phyloP scores from a whole-genome alignment of 2,113 vertebrate genomes.

The Lutjanus erythropterus region DNA sequence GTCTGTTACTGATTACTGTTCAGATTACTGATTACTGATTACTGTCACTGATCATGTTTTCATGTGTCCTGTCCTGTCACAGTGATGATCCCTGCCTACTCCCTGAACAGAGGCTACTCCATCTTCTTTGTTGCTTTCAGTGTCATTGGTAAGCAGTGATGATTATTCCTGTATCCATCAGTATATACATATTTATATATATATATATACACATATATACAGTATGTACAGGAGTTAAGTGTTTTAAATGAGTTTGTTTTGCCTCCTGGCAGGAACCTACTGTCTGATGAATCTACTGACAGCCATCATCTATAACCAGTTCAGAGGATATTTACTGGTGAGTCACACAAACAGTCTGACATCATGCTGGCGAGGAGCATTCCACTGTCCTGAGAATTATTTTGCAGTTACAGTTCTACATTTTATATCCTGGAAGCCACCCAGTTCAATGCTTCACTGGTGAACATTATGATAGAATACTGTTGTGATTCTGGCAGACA shows the following conservation, averaged over 20 bases:
- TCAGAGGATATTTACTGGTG: constrained; percentile 97
- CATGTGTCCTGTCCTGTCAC: constrained; percentile 33
- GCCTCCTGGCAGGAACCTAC: constrained; percentile 88
- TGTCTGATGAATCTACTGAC: constrained; percentile 98
- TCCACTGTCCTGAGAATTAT: neutral
- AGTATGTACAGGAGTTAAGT: fast-evolving
- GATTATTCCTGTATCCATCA: neutral
- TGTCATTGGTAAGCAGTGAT: constrained; percentile 89
- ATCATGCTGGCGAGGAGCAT: neutral
- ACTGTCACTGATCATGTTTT: neutral
- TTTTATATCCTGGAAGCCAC: neutral
- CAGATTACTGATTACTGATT: neutral
- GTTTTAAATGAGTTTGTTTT: neutral
- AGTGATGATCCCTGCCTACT: constrained; percentile 97
- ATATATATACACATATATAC: too few relatives aligned
- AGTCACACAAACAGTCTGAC: constrained; percentile 64
- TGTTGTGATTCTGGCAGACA: neutral
- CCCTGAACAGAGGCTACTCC: constrained; percentile 89
- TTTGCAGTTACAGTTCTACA: neutral
- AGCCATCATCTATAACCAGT: constrained; percentile 98
- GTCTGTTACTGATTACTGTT: too few relatives aligned
- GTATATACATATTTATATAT: too few relatives aligned
- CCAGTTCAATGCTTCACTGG: neutral
- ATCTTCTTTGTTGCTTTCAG: constrained; percentile 95
- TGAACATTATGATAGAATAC: neutral